Percentiles rank a stretch among this genome's conserved stretches.
These are phyloP conservation scores for Cydia pomonella DNA, from an alignment of 1,140 invertebrate genomes.

Conservation along the genomic window DNA sequence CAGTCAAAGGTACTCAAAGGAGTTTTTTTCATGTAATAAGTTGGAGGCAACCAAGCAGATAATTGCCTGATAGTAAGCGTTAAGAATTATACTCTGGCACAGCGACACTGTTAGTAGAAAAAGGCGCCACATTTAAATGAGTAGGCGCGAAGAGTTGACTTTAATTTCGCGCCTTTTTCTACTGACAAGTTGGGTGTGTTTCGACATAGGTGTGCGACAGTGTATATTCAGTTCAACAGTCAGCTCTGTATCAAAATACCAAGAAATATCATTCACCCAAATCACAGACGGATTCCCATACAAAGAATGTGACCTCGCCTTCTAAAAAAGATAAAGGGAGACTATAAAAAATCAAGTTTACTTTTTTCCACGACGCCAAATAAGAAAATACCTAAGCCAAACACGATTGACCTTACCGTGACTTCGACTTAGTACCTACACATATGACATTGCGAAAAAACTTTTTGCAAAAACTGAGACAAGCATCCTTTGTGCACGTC, in stretches of 20 bases:
- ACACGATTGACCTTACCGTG: conserved; percentile 30
- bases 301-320: conserved; percentile 28
- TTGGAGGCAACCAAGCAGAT: too few species aligned
- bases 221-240: neutral
- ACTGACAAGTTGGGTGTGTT: too few species aligned
- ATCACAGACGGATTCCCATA: conserved; percentile 28
- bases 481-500: conserved; percentile 32
- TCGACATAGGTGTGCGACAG: too few species aligned
- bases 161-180: too few species aligned
- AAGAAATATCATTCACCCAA: conserved; percentile 28
- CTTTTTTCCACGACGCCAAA: conserved; percentile 27
- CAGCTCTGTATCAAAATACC: neutral
- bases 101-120: too few species aligned
- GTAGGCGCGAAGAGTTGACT: too few species aligned
- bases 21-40: too few species aligned
- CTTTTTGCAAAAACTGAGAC: conserved; percentile 23
- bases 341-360: conserved; percentile 30
- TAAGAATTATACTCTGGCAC: too few species aligned
- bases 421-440: conserved; percentile 31
- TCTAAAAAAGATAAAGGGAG: conserved; percentile 27
- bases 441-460: conserved; percentile 36
- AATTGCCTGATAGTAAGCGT: too few species aligned
- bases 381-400: conserved; percentile 33
- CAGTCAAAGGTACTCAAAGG: too few species aligned
- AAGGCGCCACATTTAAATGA: too few species aligned